Conservation (phyloP, 2,797 vertebrate genomes). For the Micromesistius poutassou region DNA sequence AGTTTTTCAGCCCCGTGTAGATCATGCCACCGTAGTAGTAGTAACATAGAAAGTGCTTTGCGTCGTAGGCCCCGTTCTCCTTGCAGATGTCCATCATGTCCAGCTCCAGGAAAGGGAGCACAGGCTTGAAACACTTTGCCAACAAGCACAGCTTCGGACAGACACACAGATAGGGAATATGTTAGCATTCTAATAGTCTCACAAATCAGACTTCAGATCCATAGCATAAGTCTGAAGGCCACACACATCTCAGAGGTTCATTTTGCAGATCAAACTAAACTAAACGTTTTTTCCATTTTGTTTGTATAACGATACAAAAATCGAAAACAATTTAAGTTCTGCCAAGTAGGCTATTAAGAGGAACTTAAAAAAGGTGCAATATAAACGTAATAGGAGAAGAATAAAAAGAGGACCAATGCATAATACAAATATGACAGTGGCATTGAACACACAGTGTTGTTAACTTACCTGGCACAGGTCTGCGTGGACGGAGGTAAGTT, state of each 20-base stretch:
- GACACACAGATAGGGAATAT: constrained; percentile 16
- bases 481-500: constrained; percentile 98
- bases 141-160: constrained; percentile 90
- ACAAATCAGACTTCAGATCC: no score
- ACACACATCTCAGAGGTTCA: no score
- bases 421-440: neutral
- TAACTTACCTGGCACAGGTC: constrained; percentile 96
- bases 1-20: constrained; percentile 98
- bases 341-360: no score
- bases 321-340: no score
- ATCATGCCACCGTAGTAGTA: constrained; percentile 99
- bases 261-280: no score
- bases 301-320: no score
- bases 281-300: no score
- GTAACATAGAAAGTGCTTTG: constrained; percentile 98
- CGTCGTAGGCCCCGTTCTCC: constrained; percentile 97
- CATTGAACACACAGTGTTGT: neutral
- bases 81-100: constrained; percentile 99
- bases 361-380: neutral
- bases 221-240: no score
- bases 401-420: neutral
- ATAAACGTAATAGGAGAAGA: neutral
- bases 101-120: constrained; percentile 92
- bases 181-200: neutral
- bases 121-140: constrained; percentile 99